Evolutionary conservation across 2,888 invertebrate genomes (phyloP), one percentile per base, ranked within the genome.

Genomic region (Palloptera scutellata): DNA sequence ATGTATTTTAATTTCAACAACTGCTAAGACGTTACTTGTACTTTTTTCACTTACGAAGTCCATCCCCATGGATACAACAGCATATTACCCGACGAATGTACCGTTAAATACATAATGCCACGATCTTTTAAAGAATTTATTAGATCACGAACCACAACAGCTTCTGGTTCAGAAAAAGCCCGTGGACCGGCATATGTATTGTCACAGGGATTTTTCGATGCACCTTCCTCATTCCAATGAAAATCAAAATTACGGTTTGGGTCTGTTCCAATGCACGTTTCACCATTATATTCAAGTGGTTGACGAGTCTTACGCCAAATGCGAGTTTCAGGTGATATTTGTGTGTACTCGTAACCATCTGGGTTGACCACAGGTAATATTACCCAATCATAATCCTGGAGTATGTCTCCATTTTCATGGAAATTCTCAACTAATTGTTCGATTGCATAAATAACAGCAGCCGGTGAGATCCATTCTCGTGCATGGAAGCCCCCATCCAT

Each of bases 231-330:
- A 69, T 84, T 90, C 92, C 92, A 93, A 73, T 87, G 85, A 76
- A 88, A 89, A 67, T 88, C 91, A 78, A 89, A 94, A 85, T 94
- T 94, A 9, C 93, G 86, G 83, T 94, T 94, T 9, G 89, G 89
- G 75, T 94, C 94, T 0, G 90, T 90, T 13, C 94, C 94, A 1
- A 84, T 83, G 77, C 93, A 94, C 0, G 81, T 76, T 40, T 76
- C 76, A 2, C 78, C 77, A 4, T 83, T 73, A 54, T 81, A 81
- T 1, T n/a, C 59, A 17, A 77, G 74, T 5, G 84, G 86, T 12
- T 89, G 88, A 41, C 91, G 87, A n/a, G 90, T 92, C 79, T 92
- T 91, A 61, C 92, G 87, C 92, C 92, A 92, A 72, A 91, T 83
- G 11, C 84, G 82, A 73, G 4, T 2, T 74, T 74, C 73, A 70